Conservation (phyloP, 2,113 vertebrate genomes). For the Todiramphus chloris region DNA sequence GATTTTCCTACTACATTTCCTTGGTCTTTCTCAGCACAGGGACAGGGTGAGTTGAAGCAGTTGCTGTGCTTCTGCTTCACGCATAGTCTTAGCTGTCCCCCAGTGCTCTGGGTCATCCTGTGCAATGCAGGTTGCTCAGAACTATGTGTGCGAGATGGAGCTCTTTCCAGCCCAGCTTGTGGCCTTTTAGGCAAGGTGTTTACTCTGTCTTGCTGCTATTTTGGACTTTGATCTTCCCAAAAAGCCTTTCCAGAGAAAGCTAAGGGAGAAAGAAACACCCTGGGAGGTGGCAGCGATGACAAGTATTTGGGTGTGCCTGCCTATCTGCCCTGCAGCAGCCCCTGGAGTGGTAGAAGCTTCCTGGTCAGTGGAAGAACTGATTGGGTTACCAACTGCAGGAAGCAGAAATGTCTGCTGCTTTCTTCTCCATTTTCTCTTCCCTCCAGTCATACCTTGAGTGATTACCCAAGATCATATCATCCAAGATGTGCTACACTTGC, state of each 20-base stretch:
- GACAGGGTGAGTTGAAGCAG: neutral
- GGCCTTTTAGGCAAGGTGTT: neutral
- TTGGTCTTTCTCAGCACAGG: neutral
- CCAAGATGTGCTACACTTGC: neutral
- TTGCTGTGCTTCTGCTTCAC: neutral
- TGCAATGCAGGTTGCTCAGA: neutral
- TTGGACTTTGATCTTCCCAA: neutral
- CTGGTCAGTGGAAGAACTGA: neutral
- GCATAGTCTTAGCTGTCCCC: neutral
- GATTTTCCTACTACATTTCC: neutral
- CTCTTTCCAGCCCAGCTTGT: neutral
- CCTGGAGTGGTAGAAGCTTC: neutral
- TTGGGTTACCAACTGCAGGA: neutral
- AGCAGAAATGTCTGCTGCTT: neutral
- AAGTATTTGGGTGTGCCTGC: neutral
- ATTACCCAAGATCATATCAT: neutral
- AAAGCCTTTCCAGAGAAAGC: neutral
- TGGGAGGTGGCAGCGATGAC: neutral
- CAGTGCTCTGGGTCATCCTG: neutral
- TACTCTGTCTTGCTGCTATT: neutral
- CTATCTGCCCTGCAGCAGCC: neutral
- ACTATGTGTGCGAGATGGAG: neutral
- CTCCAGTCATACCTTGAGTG: rapidly evolving
- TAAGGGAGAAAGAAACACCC: neutral
- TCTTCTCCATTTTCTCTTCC: neutral